Base-by-base conservation (phyloP, 1,140 invertebrate genomes). In the Patella vulgata region DNA sequence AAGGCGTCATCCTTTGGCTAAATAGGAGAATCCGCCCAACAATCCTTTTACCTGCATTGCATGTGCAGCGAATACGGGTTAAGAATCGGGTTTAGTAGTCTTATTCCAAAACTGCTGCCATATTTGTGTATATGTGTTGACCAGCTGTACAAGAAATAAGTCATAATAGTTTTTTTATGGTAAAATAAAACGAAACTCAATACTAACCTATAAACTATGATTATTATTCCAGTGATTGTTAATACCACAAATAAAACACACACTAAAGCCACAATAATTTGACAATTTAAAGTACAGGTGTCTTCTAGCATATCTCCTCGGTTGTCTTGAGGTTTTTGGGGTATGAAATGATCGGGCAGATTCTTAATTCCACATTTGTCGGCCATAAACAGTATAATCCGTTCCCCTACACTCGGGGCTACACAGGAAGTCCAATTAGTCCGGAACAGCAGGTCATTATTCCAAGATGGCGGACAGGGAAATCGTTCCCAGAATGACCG, bases 381-480 rank as follows among this genome's bases (percentile, higher is more conserved):
- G n/a, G 36, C 52, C 52, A 54, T 54, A 19, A 54, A 36, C 33
- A 40, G 8, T 9, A 36, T 54, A 21, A 54, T 33, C 39, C 33
- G 17, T 39, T 36, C 21, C 21, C 59, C 59, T 11, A 43, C 39
- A 27, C 30, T 33, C 6, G 36, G 31, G 8, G 30, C 59, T 25
- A 61, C 25, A 39, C 59, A 61, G 48, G 31, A 19, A 14, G 59
- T 61, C 33, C 33, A 36, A 36, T 61, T 61, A 30, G 51, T 48
- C 30, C 43, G 33, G 47, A 52, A 43, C 19, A 61, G 42, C 12
- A 61, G 59, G 21, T 50, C 59, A n/a, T 50, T 61, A 23, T 61
- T 61, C 59, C 59, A 61, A 28, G 59, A 48, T 19, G 59, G 59
- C 8, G 59, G 59, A 39, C 59, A 61, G 11, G 59, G 59, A 17